These are phyloP conservation scores for Achatina immaculata DNA, from an alignment of 1,140 invertebrate species.

Conservation along the genomic window DNA sequence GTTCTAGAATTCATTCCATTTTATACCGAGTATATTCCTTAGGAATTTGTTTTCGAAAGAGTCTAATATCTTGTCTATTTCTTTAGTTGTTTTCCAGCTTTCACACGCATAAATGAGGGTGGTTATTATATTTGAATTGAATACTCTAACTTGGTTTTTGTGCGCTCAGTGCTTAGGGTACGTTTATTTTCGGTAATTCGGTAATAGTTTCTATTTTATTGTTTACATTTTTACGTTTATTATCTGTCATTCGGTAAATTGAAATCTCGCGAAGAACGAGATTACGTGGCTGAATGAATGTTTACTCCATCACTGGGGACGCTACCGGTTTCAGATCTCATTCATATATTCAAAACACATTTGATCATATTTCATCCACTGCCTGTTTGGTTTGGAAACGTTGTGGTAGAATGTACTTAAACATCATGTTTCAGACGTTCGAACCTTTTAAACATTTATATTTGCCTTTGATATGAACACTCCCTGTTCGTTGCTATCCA, in stretches of 20 bases:
- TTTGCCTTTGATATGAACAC: not conserved
- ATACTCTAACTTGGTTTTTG: too few relatives aligned
- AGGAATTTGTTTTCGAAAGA: too few relatives aligned
- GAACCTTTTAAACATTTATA: not conserved
- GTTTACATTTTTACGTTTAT: not conserved
- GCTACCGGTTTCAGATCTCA: constrained; percentile 35
- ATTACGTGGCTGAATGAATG: constrained; percentile 16
- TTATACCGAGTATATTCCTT: too few relatives aligned
- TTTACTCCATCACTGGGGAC: constrained; percentile 42
- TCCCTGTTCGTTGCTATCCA: constrained; percentile 28
- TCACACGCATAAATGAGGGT: too few relatives aligned
- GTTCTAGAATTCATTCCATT: too few relatives aligned
- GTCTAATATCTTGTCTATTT: too few relatives aligned
- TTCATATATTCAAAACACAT: not conserved
- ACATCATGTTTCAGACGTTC: not conserved
- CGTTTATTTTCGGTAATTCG: too few relatives aligned
- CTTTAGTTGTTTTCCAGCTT: too few relatives aligned
- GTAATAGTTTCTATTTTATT: too few relatives aligned
- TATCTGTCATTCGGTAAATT: not conserved
- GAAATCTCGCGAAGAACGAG: constrained; percentile 11
- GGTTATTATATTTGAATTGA: too few relatives aligned
- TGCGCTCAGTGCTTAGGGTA: too few relatives aligned
- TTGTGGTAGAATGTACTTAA: not conserved
- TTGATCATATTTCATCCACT: not conserved
- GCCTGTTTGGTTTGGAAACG: not conserved